These are phyloP conservation scores for Falco rusticolus DNA, from an alignment of 2,797 vertebrate genomes.

Conservation along the genomic window DNA sequence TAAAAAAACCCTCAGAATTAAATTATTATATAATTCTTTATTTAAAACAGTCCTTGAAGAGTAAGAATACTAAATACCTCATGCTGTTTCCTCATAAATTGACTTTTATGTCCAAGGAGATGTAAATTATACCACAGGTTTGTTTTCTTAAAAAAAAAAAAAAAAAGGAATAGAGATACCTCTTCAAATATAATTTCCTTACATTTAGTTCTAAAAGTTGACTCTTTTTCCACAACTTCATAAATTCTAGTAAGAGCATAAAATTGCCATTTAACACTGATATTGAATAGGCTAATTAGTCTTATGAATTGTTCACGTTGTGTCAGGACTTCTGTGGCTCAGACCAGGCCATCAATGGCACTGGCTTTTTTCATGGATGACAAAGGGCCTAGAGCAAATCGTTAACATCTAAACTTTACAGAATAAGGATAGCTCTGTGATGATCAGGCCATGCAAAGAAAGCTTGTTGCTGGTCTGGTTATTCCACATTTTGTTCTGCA, in stretches of 20 bases:
- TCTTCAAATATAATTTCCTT: background rate
- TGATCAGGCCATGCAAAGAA: background rate
- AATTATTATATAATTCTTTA: background rate
- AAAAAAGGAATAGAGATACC: background rate
- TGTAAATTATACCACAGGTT: background rate
- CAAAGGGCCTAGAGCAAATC: background rate
- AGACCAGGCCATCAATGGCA: background rate
- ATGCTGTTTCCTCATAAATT: background rate
- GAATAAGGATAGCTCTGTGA: background rate
- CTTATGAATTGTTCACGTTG: background rate
- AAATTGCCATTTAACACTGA: background rate
- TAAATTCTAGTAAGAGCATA: background rate
- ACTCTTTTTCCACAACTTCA: background rate
- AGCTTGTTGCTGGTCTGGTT: background rate
- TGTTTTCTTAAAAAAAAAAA: background rate
- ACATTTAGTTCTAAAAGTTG: background rate
- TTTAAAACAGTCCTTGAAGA: background rate
- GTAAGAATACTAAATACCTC: background rate
- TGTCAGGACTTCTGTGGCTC: background rate
- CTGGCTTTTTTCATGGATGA: background rate
- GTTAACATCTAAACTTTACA: background rate
- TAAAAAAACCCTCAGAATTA: rapidly evolving
- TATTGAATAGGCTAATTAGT: background rate
- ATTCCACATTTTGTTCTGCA: background rate
- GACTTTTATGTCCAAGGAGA: background rate